Evolutionary conservation across 2,888 invertebrate genomes (phyloP).

Genomic region (Drosophila mercatorum): DNA sequence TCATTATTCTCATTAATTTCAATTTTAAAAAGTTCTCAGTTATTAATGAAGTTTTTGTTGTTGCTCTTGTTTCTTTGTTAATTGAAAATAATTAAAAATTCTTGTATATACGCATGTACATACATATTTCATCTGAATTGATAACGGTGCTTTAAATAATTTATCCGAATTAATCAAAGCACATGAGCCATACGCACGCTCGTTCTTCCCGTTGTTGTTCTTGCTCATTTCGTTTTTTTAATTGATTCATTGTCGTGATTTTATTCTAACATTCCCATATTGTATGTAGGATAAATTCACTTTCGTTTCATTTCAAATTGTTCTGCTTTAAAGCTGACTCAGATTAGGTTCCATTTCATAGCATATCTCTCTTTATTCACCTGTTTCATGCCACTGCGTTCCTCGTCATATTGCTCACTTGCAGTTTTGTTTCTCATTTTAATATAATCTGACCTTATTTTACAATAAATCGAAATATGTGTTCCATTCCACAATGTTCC

Average conservation of each 20-base stretch:
- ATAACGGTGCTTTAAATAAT: constrained; percentile 9
- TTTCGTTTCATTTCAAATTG: not conserved
- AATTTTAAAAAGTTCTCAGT: constrained; percentile 10
- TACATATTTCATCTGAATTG: not conserved
- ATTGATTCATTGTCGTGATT: constrained; percentile 6
- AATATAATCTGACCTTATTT: not conserved
- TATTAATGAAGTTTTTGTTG: not conserved
- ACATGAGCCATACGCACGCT: not conserved
- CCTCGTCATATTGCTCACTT: not conserved
- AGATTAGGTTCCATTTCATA: too few relatives aligned
- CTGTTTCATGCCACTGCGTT: not conserved
- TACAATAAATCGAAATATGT: not conserved
- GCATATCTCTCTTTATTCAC: too few relatives aligned
- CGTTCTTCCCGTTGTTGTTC: not conserved
- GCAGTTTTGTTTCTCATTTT: not conserved
- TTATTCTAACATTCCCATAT: not conserved
- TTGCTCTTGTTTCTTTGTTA: not conserved
- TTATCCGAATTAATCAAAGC: constrained; percentile 18
- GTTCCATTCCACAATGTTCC: constrained; percentile 1
- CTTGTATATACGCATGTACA: not conserved
- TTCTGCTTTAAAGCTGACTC: not conserved
- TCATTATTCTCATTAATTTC: constrained; percentile 26
- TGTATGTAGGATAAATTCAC: not conserved
- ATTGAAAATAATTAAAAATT: constrained; percentile 2
- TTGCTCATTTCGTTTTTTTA: constrained; percentile 8